Evolutionary conservation across 2,797 vertebrate species (phyloP).

Genomic region (Pseudochaenichthys georgianus): DNA sequence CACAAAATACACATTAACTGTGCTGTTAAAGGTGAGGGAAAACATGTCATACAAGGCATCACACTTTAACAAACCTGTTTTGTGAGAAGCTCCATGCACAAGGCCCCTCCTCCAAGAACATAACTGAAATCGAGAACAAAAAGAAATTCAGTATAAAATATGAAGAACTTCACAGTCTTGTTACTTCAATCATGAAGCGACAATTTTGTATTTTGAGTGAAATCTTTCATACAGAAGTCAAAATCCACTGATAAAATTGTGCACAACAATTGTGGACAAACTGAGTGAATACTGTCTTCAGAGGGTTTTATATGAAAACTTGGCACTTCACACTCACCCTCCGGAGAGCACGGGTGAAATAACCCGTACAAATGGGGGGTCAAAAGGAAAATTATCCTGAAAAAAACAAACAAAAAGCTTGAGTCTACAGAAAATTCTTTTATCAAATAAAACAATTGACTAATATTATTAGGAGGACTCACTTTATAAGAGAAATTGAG

Average conservation of each 20-base stretch:
- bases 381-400: slow-evolving; percentile 98
- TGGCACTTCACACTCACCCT: slow-evolving; percentile 86
- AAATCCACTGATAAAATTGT: background rate
- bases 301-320: background rate
- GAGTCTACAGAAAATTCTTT: background rate
- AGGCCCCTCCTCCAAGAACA: slow-evolving; percentile 95
- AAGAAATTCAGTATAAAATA: background rate
- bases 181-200: background rate
- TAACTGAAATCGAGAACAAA: slow-evolving; percentile 84
- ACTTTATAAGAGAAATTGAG: slow-evolving; percentile 99
- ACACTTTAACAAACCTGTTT: slow-evolving; percentile 89
- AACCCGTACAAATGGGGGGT: slow-evolving; percentile 98
- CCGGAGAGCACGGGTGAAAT: slow-evolving; percentile 97
- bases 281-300: slow-evolving; percentile 3
- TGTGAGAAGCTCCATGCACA: slow-evolving; percentile 99
- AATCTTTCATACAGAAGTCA: background rate
- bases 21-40: background rate
- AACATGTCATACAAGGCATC: fast-evolving
- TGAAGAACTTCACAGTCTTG: background rate
- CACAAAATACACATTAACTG: background rate
- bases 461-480: slow-evolving; percentile 60
- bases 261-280: slow-evolving; percentile 17
- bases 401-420: slow-evolving; percentile 1
- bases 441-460: background rate
- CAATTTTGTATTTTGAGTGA: background rate